Evolutionary conservation across 2,113 vertebrate species (phyloP), one percentile per base, ranked within the genome.

Genomic region (Arvicanthis niloticus): DNA sequence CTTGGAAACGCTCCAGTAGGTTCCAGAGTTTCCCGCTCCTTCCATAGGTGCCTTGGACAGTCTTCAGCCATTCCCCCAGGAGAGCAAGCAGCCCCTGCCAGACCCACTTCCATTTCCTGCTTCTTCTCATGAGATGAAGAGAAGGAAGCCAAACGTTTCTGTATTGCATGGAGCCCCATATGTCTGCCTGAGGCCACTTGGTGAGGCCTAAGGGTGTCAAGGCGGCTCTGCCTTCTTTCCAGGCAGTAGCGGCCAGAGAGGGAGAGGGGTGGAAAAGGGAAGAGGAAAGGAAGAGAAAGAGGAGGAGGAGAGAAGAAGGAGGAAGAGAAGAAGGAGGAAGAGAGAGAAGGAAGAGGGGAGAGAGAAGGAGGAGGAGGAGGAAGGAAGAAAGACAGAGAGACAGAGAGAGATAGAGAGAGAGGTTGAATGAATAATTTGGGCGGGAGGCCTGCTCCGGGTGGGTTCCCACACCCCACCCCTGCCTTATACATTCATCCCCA

Each of bases 381-480:
- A 6, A 5, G 2, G 26, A 34, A 29, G 7, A 11, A 68, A 31
- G 62, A 65, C 3, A 34, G 65, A 31, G 34, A 7, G 34, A 7
- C 6, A 17, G 13, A 40, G 17, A 1, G 7, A 72, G 37, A 16
- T 37, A 72, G 17, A 19, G 37, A 72, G 37, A 73, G 70, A 73
- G 37, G n/a, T 40, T 73, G 72, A 73, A 40, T 73, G 58, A 84
- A 42, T 84, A 99, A 98, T 99, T 99, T 99, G 99, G 94, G 92
- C n/a, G 45, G 92, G 92, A 94, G 94, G 93, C 93, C 88, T 11
- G 0, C 94, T 4, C 96, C 62, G 94, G 68, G 15, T 88, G 96
- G 98, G 98, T 99, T 99, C 99, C 98, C 99, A 99, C 98, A 99
- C 98, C 98, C 67, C 96, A 90, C 88, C 78, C 91, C 78, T 9